phyloP scores from a whole-genome alignment of 1,140 invertebrate species.

The Geopemphigus sp. region DNA sequence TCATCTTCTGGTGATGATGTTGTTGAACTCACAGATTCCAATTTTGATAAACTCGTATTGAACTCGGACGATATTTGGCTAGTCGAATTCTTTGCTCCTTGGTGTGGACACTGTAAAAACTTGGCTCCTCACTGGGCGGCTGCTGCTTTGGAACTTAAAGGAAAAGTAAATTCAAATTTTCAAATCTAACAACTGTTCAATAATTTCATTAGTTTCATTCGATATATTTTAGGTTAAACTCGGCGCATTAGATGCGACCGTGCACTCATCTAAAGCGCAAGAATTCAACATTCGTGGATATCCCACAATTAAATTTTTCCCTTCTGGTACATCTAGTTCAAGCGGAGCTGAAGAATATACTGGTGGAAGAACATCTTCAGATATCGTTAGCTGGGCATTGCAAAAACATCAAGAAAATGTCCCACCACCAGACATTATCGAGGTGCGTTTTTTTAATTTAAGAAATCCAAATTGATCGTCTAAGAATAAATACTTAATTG shows the following conservation, averaged over 20 bases:
- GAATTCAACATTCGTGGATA: conserved; percentile 85
- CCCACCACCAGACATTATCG: conserved; percentile 82
- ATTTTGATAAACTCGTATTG: conserved; percentile 85
- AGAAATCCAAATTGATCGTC: background rate
- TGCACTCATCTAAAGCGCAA: conserved; percentile 74
- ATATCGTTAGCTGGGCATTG: conserved; percentile 88
- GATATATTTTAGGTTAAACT: conserved; percentile 71
- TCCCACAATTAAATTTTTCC: conserved; percentile 96
- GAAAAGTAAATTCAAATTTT: conserved; percentile 63
- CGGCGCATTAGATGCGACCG: conserved; percentile 94
- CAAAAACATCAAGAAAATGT: conserved; percentile 84
- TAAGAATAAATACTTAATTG: background rate
- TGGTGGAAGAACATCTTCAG: conserved; percentile 85
- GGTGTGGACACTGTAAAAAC: conserved; percentile 84
- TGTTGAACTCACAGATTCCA: conserved; percentile 82
- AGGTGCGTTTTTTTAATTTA: conserved; percentile 60
- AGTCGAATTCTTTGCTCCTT: conserved; percentile 92
- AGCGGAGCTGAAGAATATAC: conserved; percentile 74
- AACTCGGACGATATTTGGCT: conserved; percentile 86
- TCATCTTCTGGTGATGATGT: conserved; percentile 64
- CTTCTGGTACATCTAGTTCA: conserved; percentile 70
- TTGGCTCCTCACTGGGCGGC: conserved; percentile 77
- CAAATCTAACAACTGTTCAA: background rate
- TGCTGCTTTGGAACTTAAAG: conserved; percentile 91
- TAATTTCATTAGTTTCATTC: background rate